These are phyloP conservation scores for Acanthornis magna DNA, from an alignment of 2,797 vertebrate species.

Conservation along the genomic window DNA sequence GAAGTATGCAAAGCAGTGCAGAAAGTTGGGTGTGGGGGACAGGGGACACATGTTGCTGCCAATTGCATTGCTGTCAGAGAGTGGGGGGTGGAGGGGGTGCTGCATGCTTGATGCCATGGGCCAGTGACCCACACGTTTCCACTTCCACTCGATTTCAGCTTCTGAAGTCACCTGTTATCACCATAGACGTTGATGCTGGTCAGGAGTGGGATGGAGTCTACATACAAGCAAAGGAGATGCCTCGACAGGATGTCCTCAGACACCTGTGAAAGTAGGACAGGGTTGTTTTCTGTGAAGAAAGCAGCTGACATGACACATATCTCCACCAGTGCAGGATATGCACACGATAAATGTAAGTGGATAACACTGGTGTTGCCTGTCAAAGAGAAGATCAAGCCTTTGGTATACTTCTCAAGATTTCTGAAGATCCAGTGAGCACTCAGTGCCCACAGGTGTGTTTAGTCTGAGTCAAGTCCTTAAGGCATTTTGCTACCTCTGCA, in stretches of 20 bases:
- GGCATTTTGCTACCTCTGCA: too few relatives aligned
- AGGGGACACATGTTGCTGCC: not conserved
- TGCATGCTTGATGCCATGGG: not conserved
- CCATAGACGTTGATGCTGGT: too few relatives aligned
- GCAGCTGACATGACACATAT: too few relatives aligned
- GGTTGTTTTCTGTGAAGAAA: not conserved
- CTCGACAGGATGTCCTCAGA: not conserved
- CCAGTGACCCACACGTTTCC: not conserved
- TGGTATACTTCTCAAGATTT: not conserved
- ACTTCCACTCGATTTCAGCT: not conserved
- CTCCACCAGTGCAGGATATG: not conserved
- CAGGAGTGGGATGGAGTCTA: not conserved
- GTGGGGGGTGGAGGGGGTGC: accelerated
- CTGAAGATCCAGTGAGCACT: not conserved
- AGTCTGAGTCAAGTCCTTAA: not conserved
- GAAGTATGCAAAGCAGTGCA: not conserved
- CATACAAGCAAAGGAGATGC: too few relatives aligned
- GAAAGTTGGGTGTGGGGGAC: not conserved
- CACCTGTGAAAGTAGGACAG: not conserved
- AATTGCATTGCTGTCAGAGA: not conserved
- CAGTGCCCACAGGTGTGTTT: accelerated
- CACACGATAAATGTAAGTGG: not conserved
- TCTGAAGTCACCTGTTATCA: not conserved
- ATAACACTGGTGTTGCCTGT: not conserved
- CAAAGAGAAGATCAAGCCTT: not conserved